Conservation (phyloP, 2,113 vertebrate species). For the Phaetusa simplex region DNA sequence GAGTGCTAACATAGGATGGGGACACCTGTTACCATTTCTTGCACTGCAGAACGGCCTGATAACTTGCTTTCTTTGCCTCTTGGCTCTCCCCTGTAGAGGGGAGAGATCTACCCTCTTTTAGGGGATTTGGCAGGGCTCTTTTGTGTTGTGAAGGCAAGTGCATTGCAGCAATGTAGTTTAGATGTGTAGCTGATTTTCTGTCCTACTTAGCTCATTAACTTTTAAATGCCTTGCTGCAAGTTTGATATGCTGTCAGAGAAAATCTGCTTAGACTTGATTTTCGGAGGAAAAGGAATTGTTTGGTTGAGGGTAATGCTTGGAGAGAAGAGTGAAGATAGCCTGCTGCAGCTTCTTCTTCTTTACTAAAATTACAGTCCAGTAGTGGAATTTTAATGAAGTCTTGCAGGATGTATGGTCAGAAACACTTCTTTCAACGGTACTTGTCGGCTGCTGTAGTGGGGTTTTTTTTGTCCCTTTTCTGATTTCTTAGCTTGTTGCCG, state of each 20-base stretch:
- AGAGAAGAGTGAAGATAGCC: background rate
- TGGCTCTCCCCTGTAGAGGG: background rate
- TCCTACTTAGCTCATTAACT: background rate
- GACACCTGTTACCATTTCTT: background rate
- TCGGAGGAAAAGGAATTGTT: background rate
- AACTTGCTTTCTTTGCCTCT: background rate
- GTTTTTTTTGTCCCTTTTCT: background rate
- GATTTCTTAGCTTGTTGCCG: background rate
- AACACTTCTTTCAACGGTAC: background rate
- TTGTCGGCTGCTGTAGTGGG: background rate
- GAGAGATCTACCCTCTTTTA: background rate
- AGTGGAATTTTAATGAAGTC: background rate
- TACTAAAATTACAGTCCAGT: background rate
- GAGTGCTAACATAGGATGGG: background rate
- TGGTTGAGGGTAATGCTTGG: background rate
- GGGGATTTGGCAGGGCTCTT: background rate
- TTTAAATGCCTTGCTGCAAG: background rate
- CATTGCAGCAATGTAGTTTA: background rate
- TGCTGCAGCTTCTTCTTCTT: background rate
- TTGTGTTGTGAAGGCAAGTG: background rate
- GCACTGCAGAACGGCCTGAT: background rate
- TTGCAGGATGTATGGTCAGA: background rate
- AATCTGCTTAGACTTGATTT: background rate
- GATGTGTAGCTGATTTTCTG: background rate
- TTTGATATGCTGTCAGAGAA: background rate